phyloP scores from a whole-genome alignment of 2,797 vertebrate genomes.

The Columba guinea region DNA sequence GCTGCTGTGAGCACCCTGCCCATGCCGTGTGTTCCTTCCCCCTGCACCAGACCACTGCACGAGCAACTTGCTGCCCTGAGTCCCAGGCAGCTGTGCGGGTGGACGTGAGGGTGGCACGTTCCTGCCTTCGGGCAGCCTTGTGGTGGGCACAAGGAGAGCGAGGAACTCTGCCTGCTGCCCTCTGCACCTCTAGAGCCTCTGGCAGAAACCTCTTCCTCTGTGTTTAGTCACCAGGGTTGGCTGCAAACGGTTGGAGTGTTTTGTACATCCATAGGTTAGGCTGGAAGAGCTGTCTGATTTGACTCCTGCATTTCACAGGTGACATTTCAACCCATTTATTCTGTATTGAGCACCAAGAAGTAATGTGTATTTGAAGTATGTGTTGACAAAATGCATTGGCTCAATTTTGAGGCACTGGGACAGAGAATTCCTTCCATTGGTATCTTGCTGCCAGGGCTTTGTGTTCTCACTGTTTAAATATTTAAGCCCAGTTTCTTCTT shows the following conservation, averaged over 20 bases:
- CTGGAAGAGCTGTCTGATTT: background rate
- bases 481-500: background rate
- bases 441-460: background rate
- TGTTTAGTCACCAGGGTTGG: background rate
- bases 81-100: fast-evolving
- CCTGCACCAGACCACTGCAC: background rate
- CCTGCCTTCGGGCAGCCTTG: background rate
- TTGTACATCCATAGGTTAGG: background rate
- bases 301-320: background rate
- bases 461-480: background rate
- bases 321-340: background rate
- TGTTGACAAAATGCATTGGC: background rate
- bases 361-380: background rate
- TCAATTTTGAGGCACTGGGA: slow-evolving; percentile 8
- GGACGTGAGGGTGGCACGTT: background rate
- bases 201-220: background rate
- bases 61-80: background rate
- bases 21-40: slow-evolving; percentile 54
- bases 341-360: background rate
- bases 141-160: fast-evolving
- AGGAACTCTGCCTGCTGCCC: background rate
- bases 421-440: background rate
- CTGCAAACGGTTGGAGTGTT: background rate
- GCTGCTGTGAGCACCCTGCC: slow-evolving; percentile 43
- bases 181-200: background rate